Conservation (phyloP, 2,888 invertebrate species). For the Lochmaea capreae region DNA sequence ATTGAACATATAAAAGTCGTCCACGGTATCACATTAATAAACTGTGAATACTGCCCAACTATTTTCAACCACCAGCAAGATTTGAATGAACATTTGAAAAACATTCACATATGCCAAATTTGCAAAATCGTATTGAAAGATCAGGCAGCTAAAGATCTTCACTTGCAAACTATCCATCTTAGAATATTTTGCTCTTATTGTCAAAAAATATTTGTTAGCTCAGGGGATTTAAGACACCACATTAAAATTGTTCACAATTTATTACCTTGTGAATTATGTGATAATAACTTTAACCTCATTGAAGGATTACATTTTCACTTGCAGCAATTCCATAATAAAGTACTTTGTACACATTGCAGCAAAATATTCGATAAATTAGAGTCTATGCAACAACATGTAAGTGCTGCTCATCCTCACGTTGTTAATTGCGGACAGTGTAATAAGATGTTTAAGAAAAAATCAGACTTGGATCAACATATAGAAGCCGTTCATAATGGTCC, state of each 20-base stretch:
- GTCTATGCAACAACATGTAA: not conserved
- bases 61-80: not conserved
- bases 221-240: not conserved
- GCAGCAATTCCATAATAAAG: not conserved
- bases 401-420: not conserved
- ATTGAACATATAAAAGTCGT: not conserved
- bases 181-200: not conserved
- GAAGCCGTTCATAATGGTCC: not conserved
- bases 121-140: not conserved
- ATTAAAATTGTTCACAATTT: not conserved
- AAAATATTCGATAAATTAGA: not conserved
- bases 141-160: not conserved
- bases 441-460: slow-evolving; percentile 7
- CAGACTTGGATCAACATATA: not conserved
- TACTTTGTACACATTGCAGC: not conserved
- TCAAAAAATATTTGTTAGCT: not conserved
- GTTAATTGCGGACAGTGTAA: not conserved
- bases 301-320: not conserved
- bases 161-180: not conserved
- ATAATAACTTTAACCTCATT: not conserved
- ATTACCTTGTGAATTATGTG: not conserved
- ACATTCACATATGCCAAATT: not conserved
- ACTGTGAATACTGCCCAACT: not conserved
- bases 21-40: not conserved
- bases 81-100: not conserved